These are phyloP conservation scores for Rhipidura dahli DNA, from an alignment of 2,113 vertebrate species.

Conservation along the genomic window DNA sequence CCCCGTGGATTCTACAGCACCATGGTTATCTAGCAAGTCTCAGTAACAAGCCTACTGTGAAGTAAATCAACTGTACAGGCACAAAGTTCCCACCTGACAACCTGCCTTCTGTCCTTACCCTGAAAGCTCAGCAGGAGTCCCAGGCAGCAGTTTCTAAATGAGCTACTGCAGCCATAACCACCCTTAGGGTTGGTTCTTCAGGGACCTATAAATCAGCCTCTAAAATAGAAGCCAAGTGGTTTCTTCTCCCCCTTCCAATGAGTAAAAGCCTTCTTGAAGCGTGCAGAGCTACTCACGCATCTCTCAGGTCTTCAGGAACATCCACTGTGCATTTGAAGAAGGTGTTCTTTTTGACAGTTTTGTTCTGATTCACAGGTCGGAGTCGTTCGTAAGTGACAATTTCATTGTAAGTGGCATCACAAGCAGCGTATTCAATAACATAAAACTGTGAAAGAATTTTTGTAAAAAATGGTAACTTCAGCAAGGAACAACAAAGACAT, in stretches of 20 bases:
- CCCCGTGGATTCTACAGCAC: not conserved
- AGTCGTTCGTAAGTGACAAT: slow-evolving; percentile 84
- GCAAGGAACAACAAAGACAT: not conserved
- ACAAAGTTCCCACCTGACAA: not conserved
- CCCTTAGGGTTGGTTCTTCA: not conserved
- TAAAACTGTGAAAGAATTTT: slow-evolving; percentile 71
- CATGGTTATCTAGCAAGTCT: not conserved
- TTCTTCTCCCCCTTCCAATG: rapidly evolving
- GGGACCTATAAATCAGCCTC: rapidly evolving
- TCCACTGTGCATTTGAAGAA: slow-evolving; percentile 84
- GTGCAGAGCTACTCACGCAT: slow-evolving; percentile 77
- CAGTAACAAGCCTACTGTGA: not conserved
- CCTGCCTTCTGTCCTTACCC: not conserved
- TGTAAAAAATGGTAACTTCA: not conserved
- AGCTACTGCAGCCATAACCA: not conserved
- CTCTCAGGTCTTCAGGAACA: slow-evolving; percentile 83
- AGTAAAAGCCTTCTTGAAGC: not conserved
- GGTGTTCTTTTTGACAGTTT: slow-evolving; percentile 82
- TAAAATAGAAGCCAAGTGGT: not conserved
- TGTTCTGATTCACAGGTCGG: slow-evolving; percentile 83
- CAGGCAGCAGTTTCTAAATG: not conserved
- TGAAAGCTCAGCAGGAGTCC: not conserved
- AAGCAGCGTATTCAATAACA: slow-evolving; percentile 85
- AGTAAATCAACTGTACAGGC: not conserved
- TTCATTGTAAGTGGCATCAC: slow-evolving; percentile 86